These are phyloP conservation scores for Macrobrachium rosenbergii DNA, from an alignment of 1,140 invertebrate species.

Conservation along the genomic window DNA sequence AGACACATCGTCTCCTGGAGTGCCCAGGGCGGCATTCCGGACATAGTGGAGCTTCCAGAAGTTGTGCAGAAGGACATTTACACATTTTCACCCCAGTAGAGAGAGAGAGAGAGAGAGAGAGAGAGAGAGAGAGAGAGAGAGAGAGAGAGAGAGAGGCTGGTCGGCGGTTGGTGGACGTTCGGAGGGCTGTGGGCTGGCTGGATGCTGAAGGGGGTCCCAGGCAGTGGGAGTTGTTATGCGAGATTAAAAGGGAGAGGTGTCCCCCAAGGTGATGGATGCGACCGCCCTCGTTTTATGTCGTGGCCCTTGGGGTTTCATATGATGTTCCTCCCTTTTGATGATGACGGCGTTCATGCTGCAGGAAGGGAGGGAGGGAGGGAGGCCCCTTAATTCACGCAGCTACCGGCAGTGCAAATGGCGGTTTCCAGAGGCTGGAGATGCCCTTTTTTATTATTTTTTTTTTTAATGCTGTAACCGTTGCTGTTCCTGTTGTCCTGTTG, in stretches of 20 bases:
- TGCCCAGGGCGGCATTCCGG: constrained; percentile 29
- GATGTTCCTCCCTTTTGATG: neutral
- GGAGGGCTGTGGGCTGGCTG: neutral
- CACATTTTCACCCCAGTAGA: constrained; percentile 42
- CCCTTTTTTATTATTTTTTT: too few relatives aligned
- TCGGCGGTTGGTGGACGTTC: neutral
- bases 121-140: constrained; percentile 12
- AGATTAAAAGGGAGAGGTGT: neutral
- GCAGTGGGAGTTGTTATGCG: neutral
- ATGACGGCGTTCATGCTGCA: too few relatives aligned
- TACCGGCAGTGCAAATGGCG: too few relatives aligned
- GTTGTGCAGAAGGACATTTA: constrained; percentile 59
- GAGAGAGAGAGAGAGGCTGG: neutral
- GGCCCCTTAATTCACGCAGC: too few relatives aligned
- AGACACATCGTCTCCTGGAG: constrained; percentile 40
- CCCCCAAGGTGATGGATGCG: constrained; percentile 4
- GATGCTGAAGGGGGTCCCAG: neutral
- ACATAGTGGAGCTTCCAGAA: constrained; percentile 46
- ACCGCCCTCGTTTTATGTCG: constrained; percentile 16
- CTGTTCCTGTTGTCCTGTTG: too few relatives aligned
- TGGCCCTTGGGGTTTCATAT: neutral
- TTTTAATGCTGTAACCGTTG: too few relatives aligned
- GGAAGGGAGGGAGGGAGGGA: too few relatives aligned
- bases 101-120: neutral
- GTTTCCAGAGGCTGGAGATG: too few relatives aligned